Percentiles rank a stretch among this genome's conserved stretches.
phyloP scores from a whole-genome alignment of 1,140 invertebrate species.

The Ctenoplectra terminalis region DNA sequence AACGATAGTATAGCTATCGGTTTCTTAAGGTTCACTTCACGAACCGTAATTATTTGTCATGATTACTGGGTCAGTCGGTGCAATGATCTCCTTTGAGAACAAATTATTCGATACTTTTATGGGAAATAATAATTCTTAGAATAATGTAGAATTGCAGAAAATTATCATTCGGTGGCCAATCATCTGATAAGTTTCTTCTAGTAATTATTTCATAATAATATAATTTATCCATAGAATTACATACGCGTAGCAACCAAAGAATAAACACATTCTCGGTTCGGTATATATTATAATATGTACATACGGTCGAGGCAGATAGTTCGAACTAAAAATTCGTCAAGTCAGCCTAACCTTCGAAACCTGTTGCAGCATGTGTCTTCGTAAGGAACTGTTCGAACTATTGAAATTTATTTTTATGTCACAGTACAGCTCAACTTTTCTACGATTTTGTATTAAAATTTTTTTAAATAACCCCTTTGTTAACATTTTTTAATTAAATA shows the following conservation, averaged over 20 bases:
- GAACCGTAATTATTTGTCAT: slow-evolving; percentile 20
- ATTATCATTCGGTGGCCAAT: background rate
- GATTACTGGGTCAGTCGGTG: slow-evolving; percentile 24
- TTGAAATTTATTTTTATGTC: no score
- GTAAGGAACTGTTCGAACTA: background rate
- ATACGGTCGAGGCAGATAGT: background rate
- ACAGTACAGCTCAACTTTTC: background rate
- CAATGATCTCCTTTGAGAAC: background rate
- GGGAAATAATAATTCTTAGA: background rate
- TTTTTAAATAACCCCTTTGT: background rate
- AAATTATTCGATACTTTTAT: background rate
- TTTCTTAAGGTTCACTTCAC: background rate
- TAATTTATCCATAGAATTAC: background rate
- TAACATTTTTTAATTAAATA: no score
- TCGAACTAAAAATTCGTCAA: background rate
- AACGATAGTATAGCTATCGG: slow-evolving; percentile 1
- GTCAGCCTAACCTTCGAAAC: slow-evolving; percentile 8
- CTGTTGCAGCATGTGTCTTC: background rate
- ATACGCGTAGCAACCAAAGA: background rate
- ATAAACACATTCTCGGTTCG: background rate
- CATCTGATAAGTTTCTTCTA: background rate
- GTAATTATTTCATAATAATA: background rate
- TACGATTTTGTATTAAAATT: no score
- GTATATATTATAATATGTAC: background rate
- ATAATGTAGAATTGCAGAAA: background rate